Evolutionary conservation across 2,113 vertebrate species (phyloP), one percentile per base, ranked within the genome.

Genomic region (Grantiella picta): DNA sequence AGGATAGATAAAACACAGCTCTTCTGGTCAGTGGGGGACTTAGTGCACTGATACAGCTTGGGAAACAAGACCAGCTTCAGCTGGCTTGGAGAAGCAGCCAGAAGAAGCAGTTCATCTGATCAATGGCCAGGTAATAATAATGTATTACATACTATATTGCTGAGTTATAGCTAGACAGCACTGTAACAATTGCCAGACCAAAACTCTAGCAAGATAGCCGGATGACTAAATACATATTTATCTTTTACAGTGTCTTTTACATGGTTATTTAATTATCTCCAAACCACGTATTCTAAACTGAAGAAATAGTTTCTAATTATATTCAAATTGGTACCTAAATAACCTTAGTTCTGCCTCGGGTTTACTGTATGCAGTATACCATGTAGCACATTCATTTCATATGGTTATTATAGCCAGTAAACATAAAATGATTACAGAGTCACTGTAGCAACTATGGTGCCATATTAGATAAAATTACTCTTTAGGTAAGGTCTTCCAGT

Each of bases 111-210:
- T 82, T 88, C 76, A 95, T 69, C 90, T 96, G 71, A 95, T 95
- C 87, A 73, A 95, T 83, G 82, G 80, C 54, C 86, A 92, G 91
- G 83, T 92, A 87, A 86, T 89, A 92, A 93, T 83, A 95, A 86
- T 22, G 64, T 71, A 90, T 65, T 86, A 77, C 78, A 70, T 73
- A 80, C 76, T 56, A 69, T 79, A 90, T 94, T 81, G 44, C 80
- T 96, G 88, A 96, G 56, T 90, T 95, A 92, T 60, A 73, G 59
- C 44, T 68, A 77, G 52, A 87, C 56, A 60, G 25, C 53, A 44
- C 47, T 60, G 7, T 45, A 95, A 91, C 72, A 86, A 86, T 15
- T 88, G 80, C 52, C 85, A 92, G 80, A 71, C 52, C 78, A 90
- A 92, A 96, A 66, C 33, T 68, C 47, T 9, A 93, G 47, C 21